Evolutionary conservation across 1,140 invertebrate species (phyloP).

Genomic region (Druon quercuslanigerum): DNA sequence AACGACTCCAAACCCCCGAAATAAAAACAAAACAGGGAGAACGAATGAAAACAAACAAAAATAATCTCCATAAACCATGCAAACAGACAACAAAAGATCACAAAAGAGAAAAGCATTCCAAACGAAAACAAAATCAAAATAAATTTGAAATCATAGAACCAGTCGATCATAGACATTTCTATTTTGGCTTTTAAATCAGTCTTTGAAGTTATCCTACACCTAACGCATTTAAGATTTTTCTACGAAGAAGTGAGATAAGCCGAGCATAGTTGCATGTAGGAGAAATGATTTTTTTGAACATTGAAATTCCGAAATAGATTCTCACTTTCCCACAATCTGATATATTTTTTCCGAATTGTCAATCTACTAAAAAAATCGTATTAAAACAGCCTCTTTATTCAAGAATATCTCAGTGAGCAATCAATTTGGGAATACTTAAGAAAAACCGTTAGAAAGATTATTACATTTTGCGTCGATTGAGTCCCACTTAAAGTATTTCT

Average conservation of each 20-base stretch:
- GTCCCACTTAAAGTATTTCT: too few relatives aligned
- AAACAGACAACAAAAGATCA: not conserved
- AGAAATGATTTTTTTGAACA: slow-evolving; percentile 12
- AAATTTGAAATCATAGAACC: too few relatives aligned
- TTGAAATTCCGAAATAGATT: too few relatives aligned
- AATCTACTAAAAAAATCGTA: too few relatives aligned
- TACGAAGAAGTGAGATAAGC: not conserved
- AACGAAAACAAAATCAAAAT: not conserved
- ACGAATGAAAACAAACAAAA: not conserved
- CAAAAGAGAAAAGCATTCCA: not conserved
- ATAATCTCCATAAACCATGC: slow-evolving; percentile 2
- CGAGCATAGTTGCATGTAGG: not conserved
- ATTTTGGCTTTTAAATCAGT: slow-evolving; percentile 10
- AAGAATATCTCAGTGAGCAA: too few relatives aligned
- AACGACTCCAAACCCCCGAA: too few relatives aligned
- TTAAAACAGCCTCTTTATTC: too few relatives aligned
- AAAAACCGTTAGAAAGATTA: too few relatives aligned
- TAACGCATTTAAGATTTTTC: not conserved
- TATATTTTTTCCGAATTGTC: too few relatives aligned
- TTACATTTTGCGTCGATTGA: too few relatives aligned
- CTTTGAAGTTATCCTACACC: not conserved
- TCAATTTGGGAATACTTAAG: too few relatives aligned
- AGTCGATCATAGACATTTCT: not conserved
- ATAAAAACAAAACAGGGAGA: not conserved
- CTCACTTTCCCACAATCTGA: too few relatives aligned